These are phyloP conservation scores for Nannospalax galili DNA, from an alignment of 2,113 vertebrate genomes.

Conservation along the genomic window DNA sequence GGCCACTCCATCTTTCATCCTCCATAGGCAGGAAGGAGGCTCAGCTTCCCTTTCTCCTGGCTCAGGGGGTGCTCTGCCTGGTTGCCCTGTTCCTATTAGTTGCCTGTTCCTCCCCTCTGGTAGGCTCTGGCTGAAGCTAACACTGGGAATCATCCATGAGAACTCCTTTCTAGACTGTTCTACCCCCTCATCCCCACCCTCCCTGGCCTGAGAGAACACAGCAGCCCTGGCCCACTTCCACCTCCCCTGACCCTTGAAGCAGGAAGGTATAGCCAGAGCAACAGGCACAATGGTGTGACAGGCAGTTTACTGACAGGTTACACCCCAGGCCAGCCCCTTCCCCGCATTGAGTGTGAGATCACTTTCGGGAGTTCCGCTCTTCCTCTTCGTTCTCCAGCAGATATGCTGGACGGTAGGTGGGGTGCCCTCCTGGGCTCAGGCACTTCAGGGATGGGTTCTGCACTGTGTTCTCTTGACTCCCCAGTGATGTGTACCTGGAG, in stretches of 20 bases:
- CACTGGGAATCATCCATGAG: not conserved
- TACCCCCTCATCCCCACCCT: too few species aligned
- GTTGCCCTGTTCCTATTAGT: not conserved
- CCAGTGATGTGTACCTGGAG: slow-evolving; percentile 95
- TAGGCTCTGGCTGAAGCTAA: not conserved
- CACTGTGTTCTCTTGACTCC: slow-evolving; percentile 93
- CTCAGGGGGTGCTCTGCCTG: not conserved
- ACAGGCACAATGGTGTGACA: not conserved
- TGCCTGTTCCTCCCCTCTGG: not conserved
- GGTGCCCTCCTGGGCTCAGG: slow-evolving; percentile 85
- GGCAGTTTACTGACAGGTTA: slow-evolving; percentile 63
- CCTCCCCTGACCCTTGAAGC: not conserved
- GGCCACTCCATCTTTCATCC: not conserved
- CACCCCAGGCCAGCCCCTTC: not conserved
- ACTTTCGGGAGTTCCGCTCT: slow-evolving; percentile 92
- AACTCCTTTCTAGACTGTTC: not conserved
- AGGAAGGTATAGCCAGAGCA: slow-evolving; percentile 4
- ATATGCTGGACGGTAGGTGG: slow-evolving; percentile 91
- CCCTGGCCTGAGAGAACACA: not conserved
- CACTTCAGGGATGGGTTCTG: slow-evolving; percentile 89
- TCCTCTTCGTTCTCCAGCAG: slow-evolving; percentile 94
- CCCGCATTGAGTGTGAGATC: slow-evolving; percentile 54
- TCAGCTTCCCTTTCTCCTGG: not conserved
- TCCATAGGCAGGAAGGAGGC: not conserved
- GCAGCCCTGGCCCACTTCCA: not conserved